These are phyloP conservation scores for Cladopsammia gracilis DNA, from an alignment of 64 coral and sea anemone genomes.

Conservation along the genomic window DNA sequence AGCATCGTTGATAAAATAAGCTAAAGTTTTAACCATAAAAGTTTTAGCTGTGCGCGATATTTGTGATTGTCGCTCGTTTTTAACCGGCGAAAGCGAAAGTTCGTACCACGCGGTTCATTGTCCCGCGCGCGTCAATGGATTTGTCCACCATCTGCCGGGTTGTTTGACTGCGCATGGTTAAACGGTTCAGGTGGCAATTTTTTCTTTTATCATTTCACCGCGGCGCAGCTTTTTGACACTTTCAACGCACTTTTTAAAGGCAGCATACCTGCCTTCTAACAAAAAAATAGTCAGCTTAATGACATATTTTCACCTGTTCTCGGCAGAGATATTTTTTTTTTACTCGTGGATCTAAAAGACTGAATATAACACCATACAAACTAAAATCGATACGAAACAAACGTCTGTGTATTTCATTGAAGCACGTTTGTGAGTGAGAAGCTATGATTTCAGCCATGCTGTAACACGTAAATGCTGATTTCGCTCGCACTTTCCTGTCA, in stretches of 20 bases:
- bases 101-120: constrained; percentile 41
- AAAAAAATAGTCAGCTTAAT: neutral
- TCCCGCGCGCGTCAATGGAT: neutral
- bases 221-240: neutral
- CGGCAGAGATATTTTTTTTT: neutral
- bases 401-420: too few relatives aligned
- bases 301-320: neutral
- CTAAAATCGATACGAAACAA: neutral
- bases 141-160: constrained; percentile 27
- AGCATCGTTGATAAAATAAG: too few relatives aligned
- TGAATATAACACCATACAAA: too few relatives aligned
- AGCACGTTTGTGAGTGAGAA: neutral
- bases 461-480: neutral
- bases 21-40: neutral
- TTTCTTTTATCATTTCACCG: neutral
- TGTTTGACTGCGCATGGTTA: neutral
- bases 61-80: neutral
- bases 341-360: neutral
- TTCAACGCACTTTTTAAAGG: neutral
- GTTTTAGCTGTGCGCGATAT: neutral
- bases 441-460: neutral
- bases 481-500: neutral
- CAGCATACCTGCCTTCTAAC: neutral
- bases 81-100: neutral
- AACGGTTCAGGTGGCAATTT: constrained; percentile 16